These are phyloP conservation scores for Pithys albifrons DNA, from an alignment of 2,113 vertebrate genomes.

Conservation along the genomic window DNA sequence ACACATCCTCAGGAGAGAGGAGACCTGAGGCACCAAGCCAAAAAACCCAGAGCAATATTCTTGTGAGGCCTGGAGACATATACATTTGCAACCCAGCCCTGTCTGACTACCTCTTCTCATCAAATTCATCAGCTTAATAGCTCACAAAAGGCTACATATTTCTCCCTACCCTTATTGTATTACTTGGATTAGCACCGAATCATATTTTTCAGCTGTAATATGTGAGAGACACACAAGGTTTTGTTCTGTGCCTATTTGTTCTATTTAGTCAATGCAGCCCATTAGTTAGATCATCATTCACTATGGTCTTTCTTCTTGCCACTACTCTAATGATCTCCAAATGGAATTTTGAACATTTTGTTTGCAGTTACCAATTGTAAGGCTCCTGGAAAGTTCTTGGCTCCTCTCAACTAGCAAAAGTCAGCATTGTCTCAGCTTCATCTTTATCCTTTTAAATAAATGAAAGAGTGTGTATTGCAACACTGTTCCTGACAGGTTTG, in stretches of 20 bases:
- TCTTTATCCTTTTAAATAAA: background rate
- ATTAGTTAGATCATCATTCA: slow-evolving; percentile 41
- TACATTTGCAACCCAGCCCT: background rate
- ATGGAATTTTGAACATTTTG: background rate
- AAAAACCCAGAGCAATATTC: background rate
- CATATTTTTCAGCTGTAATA: slow-evolving; percentile 29
- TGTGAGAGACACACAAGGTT: background rate
- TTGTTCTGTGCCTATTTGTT: slow-evolving; percentile 36
- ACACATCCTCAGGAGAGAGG: background rate
- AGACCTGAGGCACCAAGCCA: background rate
- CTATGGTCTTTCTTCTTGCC: background rate
- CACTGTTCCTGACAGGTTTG: background rate
- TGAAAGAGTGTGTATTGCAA: background rate
- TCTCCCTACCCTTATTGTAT: background rate
- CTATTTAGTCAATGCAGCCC: background rate
- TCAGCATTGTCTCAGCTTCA: background rate
- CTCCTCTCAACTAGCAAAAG: background rate
- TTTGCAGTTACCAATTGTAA: background rate
- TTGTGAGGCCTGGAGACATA: background rate
- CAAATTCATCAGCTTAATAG: background rate
- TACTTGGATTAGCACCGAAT: slow-evolving; percentile 22
- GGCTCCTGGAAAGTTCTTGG: background rate
- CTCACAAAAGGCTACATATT: background rate
- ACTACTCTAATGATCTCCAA: slow-evolving; percentile 20
- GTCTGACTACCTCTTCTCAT: background rate